Base-by-base conservation (phyloP, 2,797 vertebrate species). In the Numenius phaeopus region DNA sequence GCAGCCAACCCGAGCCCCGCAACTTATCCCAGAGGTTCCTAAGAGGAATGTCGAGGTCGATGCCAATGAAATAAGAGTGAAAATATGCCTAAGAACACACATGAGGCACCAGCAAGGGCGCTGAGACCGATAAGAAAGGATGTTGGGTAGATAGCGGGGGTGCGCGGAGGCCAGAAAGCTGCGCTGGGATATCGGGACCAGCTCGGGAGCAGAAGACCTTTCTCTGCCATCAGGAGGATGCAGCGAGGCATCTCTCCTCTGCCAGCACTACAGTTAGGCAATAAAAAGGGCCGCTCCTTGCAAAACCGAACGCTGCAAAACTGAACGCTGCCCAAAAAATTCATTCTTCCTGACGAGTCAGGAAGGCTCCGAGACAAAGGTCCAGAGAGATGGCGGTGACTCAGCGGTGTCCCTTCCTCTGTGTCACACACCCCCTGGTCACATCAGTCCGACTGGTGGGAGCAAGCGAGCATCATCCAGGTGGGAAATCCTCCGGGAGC, bases 171-270 rank as follows among this genome's bases (percentile, higher is more conserved):
- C 5, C 44, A 17, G 19, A 57, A 44, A 42, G 24, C 44, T 4
- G 0, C 0, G 7, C 71, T 54, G 1, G 0, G 66, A 1, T 14
- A 5, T 0, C 2, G 14, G 34, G 55, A 26, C 22, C 23, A n/a
- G 58, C 64, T 52, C 7, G 1, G 29, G 21, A 16, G 59, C 6
- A 40, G 46, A 40, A 72, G 27, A 34, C 14, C 20, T 30, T 1
- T 3, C 29, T 40, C 65, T 23, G 8, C 20, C 14, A 11, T 3
- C 11, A 11, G 82, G 18, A 34, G 34, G 37, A 49, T 37, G 80
- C 86, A 49, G 91, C 58, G 16, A 34, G 83, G 80, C 16, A 2
- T 7, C 16, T 2, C 57, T 27, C 2, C 0, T 1, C 7, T 8
- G 52, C 50, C 75, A 42, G n/a, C 66, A 13, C 11, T 19, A 15